A percentile compares a stretch with the other conserved stretches of the same genome.
Evolutionary conservation across 1,140 invertebrate species (phyloP).

Genomic region (Chionoecetes opilio): DNA sequence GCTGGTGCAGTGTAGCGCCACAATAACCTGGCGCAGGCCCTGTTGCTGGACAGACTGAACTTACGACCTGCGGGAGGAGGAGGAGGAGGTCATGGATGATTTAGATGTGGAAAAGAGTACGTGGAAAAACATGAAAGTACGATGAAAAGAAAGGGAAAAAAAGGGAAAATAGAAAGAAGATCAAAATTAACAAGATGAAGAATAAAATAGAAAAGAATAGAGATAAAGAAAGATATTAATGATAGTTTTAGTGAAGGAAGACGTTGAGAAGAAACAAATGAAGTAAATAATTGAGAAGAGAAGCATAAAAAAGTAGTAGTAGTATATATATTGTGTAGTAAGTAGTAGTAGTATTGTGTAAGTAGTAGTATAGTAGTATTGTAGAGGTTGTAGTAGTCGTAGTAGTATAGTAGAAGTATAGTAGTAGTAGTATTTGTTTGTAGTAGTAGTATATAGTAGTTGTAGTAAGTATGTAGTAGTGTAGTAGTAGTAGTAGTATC

Average conservation of each 20-base stretch:
- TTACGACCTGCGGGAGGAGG: constrained; percentile 58
- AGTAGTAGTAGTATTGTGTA: background rate
- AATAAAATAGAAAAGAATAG: background rate
- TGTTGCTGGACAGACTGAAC: constrained; percentile 62
- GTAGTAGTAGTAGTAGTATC: too few relatives aligned
- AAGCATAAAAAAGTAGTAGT: background rate
- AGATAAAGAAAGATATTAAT: background rate
- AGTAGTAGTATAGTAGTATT: too few relatives aligned
- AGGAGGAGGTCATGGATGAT: background rate
- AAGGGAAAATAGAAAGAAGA: too few relatives aligned
- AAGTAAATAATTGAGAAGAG: background rate
- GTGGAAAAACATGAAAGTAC: background rate
- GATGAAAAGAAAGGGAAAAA: too few relatives aligned
- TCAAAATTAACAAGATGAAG: constrained; percentile 31
- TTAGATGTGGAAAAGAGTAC: background rate
- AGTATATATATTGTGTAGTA: background rate
- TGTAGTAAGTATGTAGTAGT: too few relatives aligned
- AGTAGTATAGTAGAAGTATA: too few relatives aligned
- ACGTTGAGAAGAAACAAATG: too few relatives aligned
- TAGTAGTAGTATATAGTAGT: too few relatives aligned
- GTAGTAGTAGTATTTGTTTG: too few relatives aligned
- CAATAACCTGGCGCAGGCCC: constrained; percentile 39
- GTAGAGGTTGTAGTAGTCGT: too few relatives aligned
- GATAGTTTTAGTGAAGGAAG: too few relatives aligned
- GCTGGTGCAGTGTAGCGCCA: constrained; percentile 47